A percentile compares a stretch with the other conserved stretches of the same genome.
Conservation (phyloP, 2,888 invertebrate species). For the Nemapogon koenigi region DNA sequence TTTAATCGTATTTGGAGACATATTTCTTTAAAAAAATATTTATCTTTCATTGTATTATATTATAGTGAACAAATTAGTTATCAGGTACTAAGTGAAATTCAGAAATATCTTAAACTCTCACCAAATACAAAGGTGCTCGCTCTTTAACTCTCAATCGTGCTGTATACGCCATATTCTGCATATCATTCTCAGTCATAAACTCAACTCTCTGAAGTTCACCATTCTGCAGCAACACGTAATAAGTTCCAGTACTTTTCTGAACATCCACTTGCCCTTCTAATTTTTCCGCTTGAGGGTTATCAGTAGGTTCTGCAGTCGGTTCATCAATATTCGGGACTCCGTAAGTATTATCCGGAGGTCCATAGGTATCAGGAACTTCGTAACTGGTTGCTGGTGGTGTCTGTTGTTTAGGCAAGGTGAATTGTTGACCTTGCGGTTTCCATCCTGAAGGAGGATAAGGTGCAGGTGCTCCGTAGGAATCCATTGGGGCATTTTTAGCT, state of each 20-base stretch:
- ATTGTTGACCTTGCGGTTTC: slow-evolving; percentile 44
- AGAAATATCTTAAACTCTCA: not conserved
- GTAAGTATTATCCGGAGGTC: slow-evolving; percentile 17
- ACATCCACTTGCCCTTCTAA: slow-evolving; percentile 41
- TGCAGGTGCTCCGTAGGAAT: slow-evolving; percentile 31
- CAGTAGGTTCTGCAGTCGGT: slow-evolving; percentile 22
- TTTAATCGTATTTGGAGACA: too few relatives aligned
- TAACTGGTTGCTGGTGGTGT: slow-evolving; percentile 32
- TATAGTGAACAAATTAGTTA: too few relatives aligned
- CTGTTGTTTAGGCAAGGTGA: slow-evolving; percentile 39
- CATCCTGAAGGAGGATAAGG: slow-evolving; percentile 51
- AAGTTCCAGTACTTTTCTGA: slow-evolving; percentile 61
- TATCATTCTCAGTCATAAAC: slow-evolving; percentile 56
- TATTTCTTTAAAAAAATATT: too few relatives aligned
- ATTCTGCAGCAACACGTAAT: slow-evolving; percentile 69
- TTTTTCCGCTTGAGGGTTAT: slow-evolving; percentile 39
- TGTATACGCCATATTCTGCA: slow-evolving; percentile 66
- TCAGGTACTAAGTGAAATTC: too few relatives aligned
- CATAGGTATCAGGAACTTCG: slow-evolving; percentile 36
- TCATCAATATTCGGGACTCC: slow-evolving; percentile 21
- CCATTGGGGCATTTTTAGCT: slow-evolving; percentile 26
- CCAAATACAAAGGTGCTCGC: slow-evolving; percentile 29
- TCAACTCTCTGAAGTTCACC: slow-evolving; percentile 68
- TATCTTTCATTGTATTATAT: too few relatives aligned
- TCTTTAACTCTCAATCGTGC: slow-evolving; percentile 54